Base-by-base conservation (phyloP, 2,888 invertebrate genomes). In the Smittia aterrima region DNA sequence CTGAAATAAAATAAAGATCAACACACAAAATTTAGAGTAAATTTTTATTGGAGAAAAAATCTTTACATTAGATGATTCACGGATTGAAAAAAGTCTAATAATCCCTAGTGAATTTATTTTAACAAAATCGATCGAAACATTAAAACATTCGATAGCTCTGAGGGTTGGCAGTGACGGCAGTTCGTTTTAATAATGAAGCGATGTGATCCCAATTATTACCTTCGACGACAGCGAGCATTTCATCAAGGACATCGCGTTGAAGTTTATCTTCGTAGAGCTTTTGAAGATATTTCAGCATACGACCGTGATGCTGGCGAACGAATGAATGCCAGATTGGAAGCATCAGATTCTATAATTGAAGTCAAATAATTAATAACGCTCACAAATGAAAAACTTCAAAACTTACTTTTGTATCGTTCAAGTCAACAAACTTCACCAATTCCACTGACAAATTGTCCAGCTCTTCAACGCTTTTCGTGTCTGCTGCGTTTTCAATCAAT, bases 261-360 rank as follows among this genome's bases (percentile, higher is more conserved):
- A 90, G 87, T 77, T 92, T 91, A 47, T 97, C 96, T 78, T 98
- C 98, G 76, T 88, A 87, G 76, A 92, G 85, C 82, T 91, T 92
- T 76, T 84, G 81, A 22, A 95, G 83, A 76, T 92, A 86, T 81
- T 93, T 94, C 76, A 92, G 82, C 76, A 92, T 90, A 76, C 93
- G 88, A 0, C 95, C 97, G 83, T 90, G 92, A 74, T 95, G 93
- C 76, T 87, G 85, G 79, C 92, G 86, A 0, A 89, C 86, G 79
- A 90, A 87, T 62, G 93, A 91, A 81, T 97, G 93, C 90, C 93
- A 93, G 53, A 92, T 83, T 13, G 90, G 89, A 80, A 96, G 92
- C 79, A 90, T 88, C 64, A 91, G 85, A 66, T 89, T 73, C 53
- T 73, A 47, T 20, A 64, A 75, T 53, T 64, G 18, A 41, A 64